These are phyloP conservation scores for Gibbula magus DNA, from an alignment of 2,888 invertebrate species.

Conservation along the genomic window DNA sequence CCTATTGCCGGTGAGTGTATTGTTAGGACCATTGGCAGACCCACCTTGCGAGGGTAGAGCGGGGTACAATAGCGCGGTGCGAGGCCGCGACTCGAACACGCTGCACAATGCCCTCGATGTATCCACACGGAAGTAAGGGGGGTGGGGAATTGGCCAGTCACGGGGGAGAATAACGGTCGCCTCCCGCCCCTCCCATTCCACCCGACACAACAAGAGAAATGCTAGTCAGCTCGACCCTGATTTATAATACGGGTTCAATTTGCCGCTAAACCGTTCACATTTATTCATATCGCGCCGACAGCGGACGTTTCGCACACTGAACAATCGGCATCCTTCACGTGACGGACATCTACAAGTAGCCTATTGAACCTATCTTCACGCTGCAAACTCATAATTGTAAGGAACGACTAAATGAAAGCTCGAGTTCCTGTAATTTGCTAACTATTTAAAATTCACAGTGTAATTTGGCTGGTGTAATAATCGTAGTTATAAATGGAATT, in stretches of 20 bases:
- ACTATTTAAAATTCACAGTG: constrained; percentile 9
- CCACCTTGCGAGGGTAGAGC: too few species aligned
- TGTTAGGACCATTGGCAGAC: too few species aligned
- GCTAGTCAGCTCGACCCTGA: not conserved
- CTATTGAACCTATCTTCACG: not conserved
- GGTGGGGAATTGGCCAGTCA: not conserved
- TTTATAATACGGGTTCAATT: not conserved
- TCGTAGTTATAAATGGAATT: not conserved
- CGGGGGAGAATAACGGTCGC: not conserved
- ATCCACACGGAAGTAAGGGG: not conserved
- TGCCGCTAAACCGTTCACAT: constrained; percentile 6
- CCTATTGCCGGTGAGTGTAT: too few species aligned
- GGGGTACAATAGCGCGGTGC: too few species aligned
- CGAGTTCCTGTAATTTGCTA: not conserved
- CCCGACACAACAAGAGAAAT: not conserved
- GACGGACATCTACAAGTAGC: not conserved
- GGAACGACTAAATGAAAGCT: constrained; percentile 17
- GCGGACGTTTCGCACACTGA: not conserved
- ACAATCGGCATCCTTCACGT: not conserved
- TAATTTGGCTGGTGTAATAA: not conserved
- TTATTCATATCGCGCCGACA: constrained; percentile 16
- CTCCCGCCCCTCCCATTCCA: too few species aligned
- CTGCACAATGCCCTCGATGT: too few species aligned
- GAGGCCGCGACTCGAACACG: too few species aligned
- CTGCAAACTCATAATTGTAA: not conserved